These are phyloP conservation scores for Nothocercus julius DNA, from an alignment of 2,113 vertebrate species.

Conservation along the genomic window DNA sequence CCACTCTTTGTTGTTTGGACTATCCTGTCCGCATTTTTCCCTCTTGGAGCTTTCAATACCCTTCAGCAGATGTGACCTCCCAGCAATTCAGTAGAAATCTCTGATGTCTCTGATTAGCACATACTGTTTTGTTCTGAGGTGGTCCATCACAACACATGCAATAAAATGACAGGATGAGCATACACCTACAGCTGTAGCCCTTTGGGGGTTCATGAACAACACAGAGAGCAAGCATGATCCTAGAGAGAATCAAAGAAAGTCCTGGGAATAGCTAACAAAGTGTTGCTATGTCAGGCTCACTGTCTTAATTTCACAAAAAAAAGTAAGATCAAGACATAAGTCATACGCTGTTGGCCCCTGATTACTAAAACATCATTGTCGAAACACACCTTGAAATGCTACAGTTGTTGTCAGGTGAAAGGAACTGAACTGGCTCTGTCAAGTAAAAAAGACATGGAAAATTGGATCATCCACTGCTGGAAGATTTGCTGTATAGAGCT, in stretches of 20 bases:
- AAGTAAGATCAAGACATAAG: conserved; percentile 24
- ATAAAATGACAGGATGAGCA: background rate
- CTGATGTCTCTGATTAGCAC: conserved; percentile 52
- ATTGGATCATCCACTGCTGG: conserved; percentile 59
- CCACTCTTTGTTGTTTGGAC: too few species aligned
- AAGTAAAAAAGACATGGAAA: conserved; percentile 46
- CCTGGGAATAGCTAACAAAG: background rate
- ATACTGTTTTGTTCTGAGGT: background rate
- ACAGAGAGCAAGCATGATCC: background rate
- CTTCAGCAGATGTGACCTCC: background rate
- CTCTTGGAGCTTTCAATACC: background rate
- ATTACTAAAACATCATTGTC: background rate
- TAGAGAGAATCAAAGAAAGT: background rate
- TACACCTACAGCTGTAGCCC: background rate
- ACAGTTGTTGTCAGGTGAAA: conserved; percentile 5
- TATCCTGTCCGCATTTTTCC: background rate
- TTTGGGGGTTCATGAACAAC: background rate
- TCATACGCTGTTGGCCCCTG: background rate
- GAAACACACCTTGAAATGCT: conserved; percentile 24
- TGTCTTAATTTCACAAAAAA: background rate
- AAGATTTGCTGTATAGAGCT: conserved; percentile 14
- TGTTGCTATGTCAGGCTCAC: background rate
- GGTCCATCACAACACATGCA: background rate
- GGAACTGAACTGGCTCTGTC: background rate
- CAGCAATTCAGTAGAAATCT: background rate